A percentile compares a stretch with the other conserved stretches of the same genome.
phyloP scores from a whole-genome alignment of 1,140 invertebrate genomes.

The Grapholita molesta region DNA sequence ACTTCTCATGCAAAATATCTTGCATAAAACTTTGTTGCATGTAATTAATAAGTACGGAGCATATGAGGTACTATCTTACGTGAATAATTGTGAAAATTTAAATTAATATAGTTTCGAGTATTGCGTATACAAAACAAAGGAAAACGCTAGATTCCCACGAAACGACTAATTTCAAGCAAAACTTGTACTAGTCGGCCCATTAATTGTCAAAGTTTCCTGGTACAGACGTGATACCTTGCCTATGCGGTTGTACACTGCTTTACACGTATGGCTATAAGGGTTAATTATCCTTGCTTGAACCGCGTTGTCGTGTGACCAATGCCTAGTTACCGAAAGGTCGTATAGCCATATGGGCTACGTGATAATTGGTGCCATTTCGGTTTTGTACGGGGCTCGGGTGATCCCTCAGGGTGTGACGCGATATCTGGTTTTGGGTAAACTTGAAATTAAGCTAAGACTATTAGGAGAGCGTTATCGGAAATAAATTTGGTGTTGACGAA shows the following conservation, averaged over 20 bases:
- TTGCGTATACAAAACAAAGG: not conserved
- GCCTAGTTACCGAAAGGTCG: not conserved
- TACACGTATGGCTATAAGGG: not conserved
- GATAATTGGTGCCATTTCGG: not conserved
- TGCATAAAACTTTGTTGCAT: not conserved
- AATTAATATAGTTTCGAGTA: not conserved
- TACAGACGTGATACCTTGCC: not conserved
- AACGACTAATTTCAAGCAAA: constrained; percentile 9
- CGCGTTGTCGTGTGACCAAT: not conserved
- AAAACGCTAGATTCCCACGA: not conserved
- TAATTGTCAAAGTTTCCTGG: constrained; percentile 5
- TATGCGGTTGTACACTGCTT: not conserved
- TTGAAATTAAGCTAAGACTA: constrained; percentile 7
- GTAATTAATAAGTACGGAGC: not conserved
- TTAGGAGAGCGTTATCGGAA: constrained; percentile 2
- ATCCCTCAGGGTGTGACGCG: not conserved
- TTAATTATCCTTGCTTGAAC: not conserved
- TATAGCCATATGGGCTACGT: not conserved
- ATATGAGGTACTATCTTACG: too few species aligned
- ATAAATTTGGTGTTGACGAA: constrained; percentile 3
- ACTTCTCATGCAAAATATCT: not conserved
- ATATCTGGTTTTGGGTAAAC: constrained; percentile 11
- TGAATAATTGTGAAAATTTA: too few species aligned
- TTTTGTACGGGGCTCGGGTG: not conserved
- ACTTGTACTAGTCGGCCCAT: constrained; percentile 1